Evolutionary conservation across 92 coral and sea anemone species (phyloP).

Genomic region (Porites cylindrica): DNA sequence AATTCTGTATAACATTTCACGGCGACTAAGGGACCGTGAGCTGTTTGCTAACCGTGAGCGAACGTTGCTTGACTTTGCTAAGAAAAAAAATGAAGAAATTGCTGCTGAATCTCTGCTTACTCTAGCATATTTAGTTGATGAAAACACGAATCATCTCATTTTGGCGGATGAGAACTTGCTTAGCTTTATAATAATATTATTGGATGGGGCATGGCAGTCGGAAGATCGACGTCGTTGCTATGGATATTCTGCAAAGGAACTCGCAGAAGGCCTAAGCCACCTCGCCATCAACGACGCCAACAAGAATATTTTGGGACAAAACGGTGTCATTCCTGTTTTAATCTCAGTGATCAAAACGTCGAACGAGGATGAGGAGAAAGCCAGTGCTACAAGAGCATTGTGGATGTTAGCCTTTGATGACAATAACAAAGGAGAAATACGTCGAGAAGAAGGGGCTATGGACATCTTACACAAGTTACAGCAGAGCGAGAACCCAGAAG

Average conservation of each 20-base stretch:
- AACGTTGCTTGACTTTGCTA: conserved; percentile 53
- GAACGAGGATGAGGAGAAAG: conserved; percentile 49
- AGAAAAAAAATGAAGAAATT: not conserved
- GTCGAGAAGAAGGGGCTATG: conserved; percentile 35
- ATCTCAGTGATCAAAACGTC: conserved; percentile 51
- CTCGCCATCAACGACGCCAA: conserved; percentile 62
- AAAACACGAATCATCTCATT: conserved; percentile 58
- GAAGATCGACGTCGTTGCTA: conserved; percentile 36
- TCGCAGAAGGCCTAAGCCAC: conserved; percentile 66
- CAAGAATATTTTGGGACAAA: conserved; percentile 47
- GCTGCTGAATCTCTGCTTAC: conserved; percentile 39
- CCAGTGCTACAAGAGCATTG: conserved; percentile 56
- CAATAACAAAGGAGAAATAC: conserved; percentile 39
- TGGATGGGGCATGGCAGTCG: conserved; percentile 36
- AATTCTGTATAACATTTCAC: conserved; percentile 49
- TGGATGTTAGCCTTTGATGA: conserved; percentile 84
- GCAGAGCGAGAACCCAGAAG: conserved; percentile 49
- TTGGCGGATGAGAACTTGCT: conserved; percentile 44
- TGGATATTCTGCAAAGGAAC: conserved; percentile 63
- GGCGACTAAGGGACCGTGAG: conserved; percentile 31
- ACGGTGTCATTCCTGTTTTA: conserved; percentile 67
- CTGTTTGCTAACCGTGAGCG: conserved; percentile 21
- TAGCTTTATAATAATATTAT: conserved; percentile 35
- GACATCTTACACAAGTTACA: conserved; percentile 42
- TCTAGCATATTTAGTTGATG: conserved; percentile 60